Percentiles rank a stretch among this genome's conserved stretches.
phyloP scores from a whole-genome alignment of 2,888 invertebrate species.

The Ceriagrion tenellum region DNA sequence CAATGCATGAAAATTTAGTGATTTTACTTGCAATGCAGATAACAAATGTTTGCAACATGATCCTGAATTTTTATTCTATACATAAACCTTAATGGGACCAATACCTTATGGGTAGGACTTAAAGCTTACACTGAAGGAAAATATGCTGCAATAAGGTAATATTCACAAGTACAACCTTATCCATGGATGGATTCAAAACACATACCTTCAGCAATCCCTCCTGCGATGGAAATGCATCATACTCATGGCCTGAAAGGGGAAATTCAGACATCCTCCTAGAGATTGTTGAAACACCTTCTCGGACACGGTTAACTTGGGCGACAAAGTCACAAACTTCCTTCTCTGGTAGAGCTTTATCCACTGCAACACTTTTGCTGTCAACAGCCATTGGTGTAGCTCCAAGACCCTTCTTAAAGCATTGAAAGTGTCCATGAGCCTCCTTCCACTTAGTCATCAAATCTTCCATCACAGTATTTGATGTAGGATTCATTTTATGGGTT shows the following conservation, averaged over 20 bases:
- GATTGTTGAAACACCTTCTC: slow-evolving; percentile 80
- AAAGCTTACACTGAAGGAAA: no score
- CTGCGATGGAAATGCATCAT: slow-evolving; percentile 84
- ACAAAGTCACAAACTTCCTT: slow-evolving; percentile 76
- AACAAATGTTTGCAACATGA: no score
- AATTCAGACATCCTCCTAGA: slow-evolving; percentile 79
- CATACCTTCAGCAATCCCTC: slow-evolving; percentile 82
- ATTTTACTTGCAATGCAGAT: no score
- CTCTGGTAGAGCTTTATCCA: background rate
- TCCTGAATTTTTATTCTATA: no score
- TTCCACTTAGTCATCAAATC: slow-evolving; percentile 30
- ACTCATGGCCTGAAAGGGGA: slow-evolving; percentile 82
- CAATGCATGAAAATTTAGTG: no score
- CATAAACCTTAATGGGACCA: no score
- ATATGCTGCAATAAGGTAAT: no score
- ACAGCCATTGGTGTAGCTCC: slow-evolving; percentile 27
- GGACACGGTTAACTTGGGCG: slow-evolving; percentile 79
- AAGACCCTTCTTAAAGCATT: slow-evolving; percentile 49
- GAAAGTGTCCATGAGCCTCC: slow-evolving; percentile 39
- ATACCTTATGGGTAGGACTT: no score
- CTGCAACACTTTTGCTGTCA: slow-evolving; percentile 12
- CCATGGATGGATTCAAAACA: background rate
- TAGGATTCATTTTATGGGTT: slow-evolving; percentile 26
- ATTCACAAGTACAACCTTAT: no score
- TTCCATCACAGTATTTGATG: background rate